Evolutionary conservation across 1,140 invertebrate species (phyloP).

Genomic region (Euura lappo): DNA sequence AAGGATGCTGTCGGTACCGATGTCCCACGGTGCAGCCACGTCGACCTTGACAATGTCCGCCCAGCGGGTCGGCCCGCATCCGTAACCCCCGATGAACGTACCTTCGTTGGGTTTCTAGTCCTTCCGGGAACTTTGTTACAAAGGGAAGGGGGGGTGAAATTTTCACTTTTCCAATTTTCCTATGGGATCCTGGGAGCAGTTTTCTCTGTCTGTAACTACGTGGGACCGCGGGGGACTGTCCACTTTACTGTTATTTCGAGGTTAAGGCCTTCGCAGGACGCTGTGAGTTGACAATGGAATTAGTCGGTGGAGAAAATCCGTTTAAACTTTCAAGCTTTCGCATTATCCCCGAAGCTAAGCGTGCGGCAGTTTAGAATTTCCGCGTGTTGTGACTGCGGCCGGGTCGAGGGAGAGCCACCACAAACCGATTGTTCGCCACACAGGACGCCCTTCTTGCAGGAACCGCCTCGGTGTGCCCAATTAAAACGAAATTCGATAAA

Average conservation of each 20-base stretch:
- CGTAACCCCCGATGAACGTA: not conserved
- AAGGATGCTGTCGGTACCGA: not conserved
- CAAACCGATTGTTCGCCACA: not conserved
- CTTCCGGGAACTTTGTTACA: not conserved
- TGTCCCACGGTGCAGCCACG: not conserved
- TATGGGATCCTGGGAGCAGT: no score
- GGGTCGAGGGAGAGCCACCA: not conserved
- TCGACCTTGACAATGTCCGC: conserved; percentile 1
- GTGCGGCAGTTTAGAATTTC: not conserved
- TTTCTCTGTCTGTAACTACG: no score
- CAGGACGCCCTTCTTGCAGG: not conserved
- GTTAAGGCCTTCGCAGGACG: not conserved
- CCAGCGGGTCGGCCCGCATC: not conserved
- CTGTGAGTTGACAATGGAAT: conserved; percentile 45
- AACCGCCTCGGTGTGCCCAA: not conserved
- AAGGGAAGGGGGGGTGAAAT: not conserved
- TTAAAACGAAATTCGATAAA: not conserved
- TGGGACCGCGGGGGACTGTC: not conserved
- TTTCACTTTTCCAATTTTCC: not conserved
- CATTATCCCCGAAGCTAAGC: not conserved
- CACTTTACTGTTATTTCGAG: not conserved
- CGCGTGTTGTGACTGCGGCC: conserved; percentile 3
- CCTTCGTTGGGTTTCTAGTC: not conserved
- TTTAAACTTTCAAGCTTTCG: conserved; percentile 36
- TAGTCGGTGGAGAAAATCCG: conserved; percentile 52